These are phyloP conservation scores for Drosophila gaucha DNA, from an alignment of 2,888 invertebrate species.

Conservation along the genomic window DNA sequence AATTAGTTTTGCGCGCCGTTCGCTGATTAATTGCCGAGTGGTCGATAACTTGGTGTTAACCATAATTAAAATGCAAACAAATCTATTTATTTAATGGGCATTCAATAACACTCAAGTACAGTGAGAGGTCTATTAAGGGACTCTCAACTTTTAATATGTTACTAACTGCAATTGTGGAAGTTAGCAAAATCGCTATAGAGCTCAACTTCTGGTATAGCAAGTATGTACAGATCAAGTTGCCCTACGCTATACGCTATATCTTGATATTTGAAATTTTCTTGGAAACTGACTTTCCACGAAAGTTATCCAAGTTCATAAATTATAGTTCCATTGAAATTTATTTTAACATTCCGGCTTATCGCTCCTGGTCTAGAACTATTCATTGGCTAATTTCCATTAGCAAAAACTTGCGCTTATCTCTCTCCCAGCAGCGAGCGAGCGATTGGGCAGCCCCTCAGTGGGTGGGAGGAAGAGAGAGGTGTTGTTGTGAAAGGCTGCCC, in stretches of 20 bases:
- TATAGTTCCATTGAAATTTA: slow-evolving; percentile 35
- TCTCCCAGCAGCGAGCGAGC: slow-evolving; percentile 17
- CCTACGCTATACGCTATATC: too few species aligned
- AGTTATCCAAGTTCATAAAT: slow-evolving; percentile 29
- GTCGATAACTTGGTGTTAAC: slow-evolving; percentile 47
- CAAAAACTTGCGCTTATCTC: slow-evolving; percentile 49
- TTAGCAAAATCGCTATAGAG: too few species aligned
- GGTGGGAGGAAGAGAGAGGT: neutral
- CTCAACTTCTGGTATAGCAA: too few species aligned
- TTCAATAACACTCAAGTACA: slow-evolving; percentile 21
- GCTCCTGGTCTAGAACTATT: neutral
- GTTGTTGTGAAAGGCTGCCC: slow-evolving; percentile 25
- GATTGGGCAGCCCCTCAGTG: slow-evolving; percentile 11
- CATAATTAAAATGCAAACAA: slow-evolving; percentile 35
- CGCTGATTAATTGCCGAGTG: slow-evolving; percentile 55
- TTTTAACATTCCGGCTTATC: slow-evolving; percentile 45
- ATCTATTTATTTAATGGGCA: slow-evolving; percentile 31
- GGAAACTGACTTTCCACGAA: slow-evolving; percentile 25
- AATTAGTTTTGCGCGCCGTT: slow-evolving; percentile 51
- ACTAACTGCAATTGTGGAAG: neutral
- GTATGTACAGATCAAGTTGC: too few species aligned
- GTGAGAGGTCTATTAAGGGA: neutral
- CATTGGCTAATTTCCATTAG: slow-evolving; percentile 35
- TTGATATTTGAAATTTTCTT: neutral
- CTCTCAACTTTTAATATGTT: neutral